Evolutionary conservation across 2,113 vertebrate species (phyloP).

Genomic region (Tachysurus vachellii): DNA sequence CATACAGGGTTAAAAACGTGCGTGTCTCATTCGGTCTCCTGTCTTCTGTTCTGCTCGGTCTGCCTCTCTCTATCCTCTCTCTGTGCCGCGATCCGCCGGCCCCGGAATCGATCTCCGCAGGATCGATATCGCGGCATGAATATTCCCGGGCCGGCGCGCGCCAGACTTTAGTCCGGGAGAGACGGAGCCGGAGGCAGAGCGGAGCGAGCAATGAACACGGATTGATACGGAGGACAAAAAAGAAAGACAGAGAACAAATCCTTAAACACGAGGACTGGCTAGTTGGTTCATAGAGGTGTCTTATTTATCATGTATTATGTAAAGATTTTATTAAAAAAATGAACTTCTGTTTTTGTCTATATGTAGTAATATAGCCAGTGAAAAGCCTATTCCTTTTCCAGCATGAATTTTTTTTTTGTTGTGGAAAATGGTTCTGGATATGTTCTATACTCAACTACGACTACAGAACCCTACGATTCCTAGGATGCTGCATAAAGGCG

Average conservation of each 20-base stretch:
- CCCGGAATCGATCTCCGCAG: slow-evolving; percentile 80
- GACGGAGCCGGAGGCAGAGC: slow-evolving; percentile 76
- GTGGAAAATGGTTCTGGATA: neutral
- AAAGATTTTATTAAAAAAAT: neutral
- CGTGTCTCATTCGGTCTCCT: neutral
- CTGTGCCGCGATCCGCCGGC: slow-evolving; percentile 71
- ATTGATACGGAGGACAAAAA: slow-evolving; percentile 55
- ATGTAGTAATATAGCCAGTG: neutral
- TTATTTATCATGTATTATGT: neutral
- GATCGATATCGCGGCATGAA: slow-evolving; percentile 85
- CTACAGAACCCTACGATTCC: neutral
- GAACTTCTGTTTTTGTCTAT: neutral
- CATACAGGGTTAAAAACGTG: neutral
- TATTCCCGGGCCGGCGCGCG: slow-evolving; percentile 80
- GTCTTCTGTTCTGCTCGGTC: slow-evolving; percentile 51
- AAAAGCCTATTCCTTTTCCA: neutral
- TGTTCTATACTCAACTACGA: neutral
- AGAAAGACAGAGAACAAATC: too few species aligned
- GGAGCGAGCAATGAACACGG: slow-evolving; percentile 68
- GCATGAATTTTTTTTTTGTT: neutral
- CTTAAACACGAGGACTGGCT: neutral
- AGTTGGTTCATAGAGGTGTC: neutral
- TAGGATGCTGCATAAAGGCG: neutral
- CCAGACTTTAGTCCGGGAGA: slow-evolving; percentile 76
- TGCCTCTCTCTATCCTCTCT: slow-evolving; percentile 66